Base-by-base conservation (phyloP, 2,113 vertebrate species). In the Nibea coibor region DNA sequence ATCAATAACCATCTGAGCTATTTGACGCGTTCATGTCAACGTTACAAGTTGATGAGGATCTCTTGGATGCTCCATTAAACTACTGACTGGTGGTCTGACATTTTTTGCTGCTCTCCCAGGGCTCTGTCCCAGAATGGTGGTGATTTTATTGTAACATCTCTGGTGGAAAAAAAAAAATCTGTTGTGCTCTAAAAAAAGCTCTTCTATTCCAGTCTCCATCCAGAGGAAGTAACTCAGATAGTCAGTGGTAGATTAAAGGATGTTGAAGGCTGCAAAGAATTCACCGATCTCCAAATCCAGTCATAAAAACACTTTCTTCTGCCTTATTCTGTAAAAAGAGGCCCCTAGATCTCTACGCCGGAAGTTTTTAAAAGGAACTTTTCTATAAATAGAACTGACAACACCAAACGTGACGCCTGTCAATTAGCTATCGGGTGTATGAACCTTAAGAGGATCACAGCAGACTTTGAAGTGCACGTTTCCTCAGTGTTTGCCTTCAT, bases 301-400 rank as follows among this genome's bases (percentile, higher is more conserved):
- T 58, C 35, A 31, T 47, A 35, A 68, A 24, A 43, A 17, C 10
- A 43, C 31, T 5, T 54, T 31, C 63, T 19, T 39, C 35, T 39
- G 35, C 7, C 35, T 39, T 39, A 39, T 39, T 39, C 35, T 2
- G 35, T 39, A 39, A 39, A 39, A 7, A 39, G 35, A 39, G 35
- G 7, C 7, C 35, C 35, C 35, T 39, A 39, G 35, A 39, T 39
- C 35, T 39, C 8, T 39, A 39, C 35, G 8, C 35, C 35, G 35
- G 2, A 39, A 0, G 7, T 39, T 39, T 39, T 39, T 39, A 9
- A 39, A 39, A 9, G 35, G 43, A 65, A 26, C 66, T 15, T 39
- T 72, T 77, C 56, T 58, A 45, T 72, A 39, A 67, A 80, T 51
- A 75, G 22, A 9, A n/a, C 11, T 6, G 58, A 61, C 51, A 54